Evolutionary conservation across 2,888 invertebrate genomes (phyloP), one percentile per base, ranked within the genome.

Genomic region (Meliscaeva auricollis): DNA sequence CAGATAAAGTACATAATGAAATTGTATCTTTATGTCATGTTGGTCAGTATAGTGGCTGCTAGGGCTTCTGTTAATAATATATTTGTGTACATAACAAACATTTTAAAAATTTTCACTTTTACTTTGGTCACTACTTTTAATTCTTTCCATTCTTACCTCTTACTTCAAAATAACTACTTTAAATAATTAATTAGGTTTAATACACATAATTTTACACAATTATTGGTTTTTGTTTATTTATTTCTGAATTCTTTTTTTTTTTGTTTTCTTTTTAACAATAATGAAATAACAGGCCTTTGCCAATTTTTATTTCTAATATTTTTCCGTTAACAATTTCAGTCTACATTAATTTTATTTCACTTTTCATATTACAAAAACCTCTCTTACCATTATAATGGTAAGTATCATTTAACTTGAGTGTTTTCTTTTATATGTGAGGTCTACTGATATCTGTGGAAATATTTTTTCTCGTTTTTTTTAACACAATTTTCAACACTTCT

Each of bases 241-340:
- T 15, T 9, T 30, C 26, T 44, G n/a, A n/a, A 5, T 64, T 15
- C 11, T 48, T 17, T 48, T 32, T 62, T n/a, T n/a, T n/a, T n/a
- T n/a, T n/a, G n/a, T n/a, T n/a, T n/a, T n/a, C n/a, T n/a, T n/a
- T 80, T 54, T 35, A 22, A 46, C 54, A 64, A 32, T 32, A 69
- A 69, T 69, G 48, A 41, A 50, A 60, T 70, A 35, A 75, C 69
- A 64, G 64, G 76, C 64, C 32, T 44, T 74, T 76, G 46, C 48
- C 64, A 81, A 52, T 46, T 38, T 6, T 20, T 72, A 13, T 52
- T 62, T 41, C 30, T 54, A 48, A 13, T 38, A 48, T 35, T 44
- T 78, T 52, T 60, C 77, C 44, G 30, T 46, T 78, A 76, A 66
- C 82, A 77, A 73, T 82, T 77, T 82, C 82, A 82, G 82, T 82